Conservation (phyloP, 1,140 invertebrate species). For the Penaeus vannamei region DNA sequence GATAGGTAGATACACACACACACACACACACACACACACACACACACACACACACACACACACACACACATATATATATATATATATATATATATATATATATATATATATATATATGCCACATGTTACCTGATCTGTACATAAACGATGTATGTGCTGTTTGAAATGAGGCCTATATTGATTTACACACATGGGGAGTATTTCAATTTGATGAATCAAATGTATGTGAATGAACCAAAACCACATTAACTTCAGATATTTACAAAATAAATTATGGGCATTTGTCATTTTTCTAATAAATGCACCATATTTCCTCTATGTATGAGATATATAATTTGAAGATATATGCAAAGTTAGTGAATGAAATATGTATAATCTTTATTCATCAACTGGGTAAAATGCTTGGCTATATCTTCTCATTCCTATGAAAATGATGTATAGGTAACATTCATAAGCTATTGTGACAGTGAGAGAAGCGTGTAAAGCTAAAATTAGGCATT, state of each 20-base stretch:
- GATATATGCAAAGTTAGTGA: too few species aligned
- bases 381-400: too few species aligned
- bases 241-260: constrained; percentile 20
- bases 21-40: constrained; percentile 14
- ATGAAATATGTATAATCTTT: too few species aligned
- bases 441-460: too few species aligned
- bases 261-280: constrained; percentile 29
- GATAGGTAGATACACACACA: not conserved
- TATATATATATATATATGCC: constrained; percentile 6
- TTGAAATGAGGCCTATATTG: constrained; percentile 3
- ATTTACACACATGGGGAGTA: not conserved
- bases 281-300: not conserved
- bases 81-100: constrained; percentile 46
- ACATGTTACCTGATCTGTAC: too few species aligned
- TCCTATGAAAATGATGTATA: too few species aligned
- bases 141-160: too few species aligned
- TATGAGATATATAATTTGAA: not conserved
- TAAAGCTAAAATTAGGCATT: too few species aligned
- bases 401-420: too few species aligned
- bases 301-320: not conserved
- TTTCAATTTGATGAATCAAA: not conserved
- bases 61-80: constrained; percentile 34
- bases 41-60: constrained; percentile 24
- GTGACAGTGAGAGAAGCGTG: too few species aligned
- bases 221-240: constrained; percentile 9